Conservation (phyloP, 2,888 invertebrate species). For the Arctia plantaginis region DNA sequence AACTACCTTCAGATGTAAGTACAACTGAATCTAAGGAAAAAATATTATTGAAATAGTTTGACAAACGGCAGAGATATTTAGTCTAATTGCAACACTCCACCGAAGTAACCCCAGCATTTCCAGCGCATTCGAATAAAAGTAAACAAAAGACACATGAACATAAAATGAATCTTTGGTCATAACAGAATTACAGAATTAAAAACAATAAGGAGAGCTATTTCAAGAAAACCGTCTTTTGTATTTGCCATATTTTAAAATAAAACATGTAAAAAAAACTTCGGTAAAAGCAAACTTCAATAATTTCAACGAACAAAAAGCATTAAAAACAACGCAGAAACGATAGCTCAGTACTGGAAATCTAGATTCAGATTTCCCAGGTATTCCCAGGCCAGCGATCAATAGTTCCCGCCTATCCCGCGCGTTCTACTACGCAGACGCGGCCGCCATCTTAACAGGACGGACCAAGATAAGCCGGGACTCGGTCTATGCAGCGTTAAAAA, state of each 20-base stretch:
- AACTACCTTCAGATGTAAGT: too few species aligned
- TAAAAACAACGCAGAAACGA: conserved; percentile 1
- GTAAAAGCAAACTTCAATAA: background rate
- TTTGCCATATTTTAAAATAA: background rate
- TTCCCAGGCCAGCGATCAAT: conserved; percentile 73
- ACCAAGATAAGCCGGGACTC: conserved; percentile 38
- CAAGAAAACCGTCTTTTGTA: background rate
- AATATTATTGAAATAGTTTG: too few species aligned
- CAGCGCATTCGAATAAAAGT: too few species aligned
- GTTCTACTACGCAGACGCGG: conserved; percentile 60
- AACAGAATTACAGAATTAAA: too few species aligned
- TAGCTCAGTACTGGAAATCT: conserved; percentile 23
- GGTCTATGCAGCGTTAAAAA: conserved; percentile 55
- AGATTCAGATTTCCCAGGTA: conserved; percentile 43
- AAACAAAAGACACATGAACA: too few species aligned
- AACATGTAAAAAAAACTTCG: background rate
- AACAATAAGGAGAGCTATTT: too few species aligned
- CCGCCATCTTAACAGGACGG: conserved; percentile 57
- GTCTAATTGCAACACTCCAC: too few species aligned
- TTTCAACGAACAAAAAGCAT: background rate
- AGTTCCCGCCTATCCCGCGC: conserved; percentile 61
- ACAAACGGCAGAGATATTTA: too few species aligned
- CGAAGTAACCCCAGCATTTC: too few species aligned
- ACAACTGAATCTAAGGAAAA: too few species aligned
- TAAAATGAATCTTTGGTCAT: too few species aligned